Conservation (phyloP, 2,113 vertebrate genomes). For the Perca schrenkii region DNA sequence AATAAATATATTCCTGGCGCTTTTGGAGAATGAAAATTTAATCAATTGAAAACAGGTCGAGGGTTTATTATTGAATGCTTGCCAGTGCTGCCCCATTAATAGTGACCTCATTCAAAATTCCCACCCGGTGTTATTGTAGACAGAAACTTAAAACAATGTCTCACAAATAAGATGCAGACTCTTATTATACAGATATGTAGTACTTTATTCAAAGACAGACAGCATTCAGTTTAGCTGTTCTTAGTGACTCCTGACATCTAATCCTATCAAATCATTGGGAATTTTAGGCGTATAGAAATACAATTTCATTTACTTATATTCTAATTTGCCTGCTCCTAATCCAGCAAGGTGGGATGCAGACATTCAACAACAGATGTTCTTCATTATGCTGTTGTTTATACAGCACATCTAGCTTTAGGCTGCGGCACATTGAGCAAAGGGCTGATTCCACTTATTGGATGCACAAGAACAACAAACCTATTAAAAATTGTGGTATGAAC, state of each 20-base stretch:
- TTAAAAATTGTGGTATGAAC: slow-evolving; percentile 65
- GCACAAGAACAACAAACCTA: slow-evolving; percentile 68
- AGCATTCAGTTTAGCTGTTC: not conserved
- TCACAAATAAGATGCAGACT: not conserved
- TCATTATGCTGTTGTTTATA: slow-evolving; percentile 66
- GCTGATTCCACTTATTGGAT: slow-evolving; percentile 63
- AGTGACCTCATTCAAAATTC: slow-evolving; percentile 42
- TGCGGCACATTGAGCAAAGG: slow-evolving; percentile 50
- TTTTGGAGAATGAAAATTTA: slow-evolving; percentile 52
- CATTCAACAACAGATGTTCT: slow-evolving; percentile 69
- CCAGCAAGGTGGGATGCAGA: slow-evolving; percentile 38
- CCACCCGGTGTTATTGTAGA: slow-evolving; percentile 3
- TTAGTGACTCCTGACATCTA: not conserved
- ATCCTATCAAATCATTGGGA: not conserved
- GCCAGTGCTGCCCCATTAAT: slow-evolving; percentile 39
- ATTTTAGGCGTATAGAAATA: not conserved
- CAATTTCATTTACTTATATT: slow-evolving; percentile 21
- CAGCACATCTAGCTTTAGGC: slow-evolving; percentile 67
- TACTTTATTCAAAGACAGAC: not conserved
- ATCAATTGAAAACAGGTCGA: slow-evolving; percentile 63
- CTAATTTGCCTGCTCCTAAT: slow-evolving; percentile 28
- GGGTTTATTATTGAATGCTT: slow-evolving; percentile 55
- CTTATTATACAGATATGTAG: not conserved
- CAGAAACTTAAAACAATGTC: slow-evolving; percentile 12
- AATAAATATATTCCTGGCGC: slow-evolving; percentile 56